These are phyloP conservation scores for Acronicta psi DNA, from an alignment of 2,888 invertebrate species.

Conservation along the genomic window DNA sequence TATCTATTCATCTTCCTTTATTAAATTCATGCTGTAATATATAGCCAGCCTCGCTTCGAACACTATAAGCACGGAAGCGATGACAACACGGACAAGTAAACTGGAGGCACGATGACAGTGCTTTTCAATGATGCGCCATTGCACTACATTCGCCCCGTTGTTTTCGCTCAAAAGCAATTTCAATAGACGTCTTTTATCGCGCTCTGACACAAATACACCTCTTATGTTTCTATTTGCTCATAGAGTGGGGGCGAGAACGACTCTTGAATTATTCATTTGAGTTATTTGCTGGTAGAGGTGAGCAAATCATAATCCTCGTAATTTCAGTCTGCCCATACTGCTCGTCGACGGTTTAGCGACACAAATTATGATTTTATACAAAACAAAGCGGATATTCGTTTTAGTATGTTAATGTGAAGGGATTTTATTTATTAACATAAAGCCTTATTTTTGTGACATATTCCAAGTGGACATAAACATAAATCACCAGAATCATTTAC, in stretches of 20 bases:
- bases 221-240: conserved; percentile 57
- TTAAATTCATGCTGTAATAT: conserved; percentile 26
- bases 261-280: conserved; percentile 58
- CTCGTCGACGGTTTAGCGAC: conserved; percentile 46
- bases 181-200: conserved; percentile 54
- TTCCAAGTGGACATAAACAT: conserved; percentile 16
- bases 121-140: conserved; percentile 52
- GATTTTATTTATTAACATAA: conserved; percentile 20
- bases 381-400: conserved; percentile 31
- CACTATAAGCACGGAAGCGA: conserved; percentile 41
- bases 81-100: conserved; percentile 49
- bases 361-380: conserved; percentile 43
- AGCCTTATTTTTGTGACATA: conserved; percentile 19
- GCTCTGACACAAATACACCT: conserved; percentile 46
- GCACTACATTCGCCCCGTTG: conserved; percentile 57
- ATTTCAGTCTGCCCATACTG: conserved; percentile 45
- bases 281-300: conserved; percentile 48
- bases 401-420: conserved; percentile 25
- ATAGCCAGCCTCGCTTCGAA: conserved; percentile 19
- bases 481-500: not conserved
- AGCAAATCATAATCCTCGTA: conserved; percentile 58
- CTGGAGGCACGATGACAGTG: conserved; percentile 54
- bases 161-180: conserved; percentile 59
- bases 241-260: conserved; percentile 41
- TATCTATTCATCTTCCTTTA: conserved; percentile 7